Base-by-base conservation (phyloP, 1,140 invertebrate genomes). In the Drosophila kepulauana region DNA sequence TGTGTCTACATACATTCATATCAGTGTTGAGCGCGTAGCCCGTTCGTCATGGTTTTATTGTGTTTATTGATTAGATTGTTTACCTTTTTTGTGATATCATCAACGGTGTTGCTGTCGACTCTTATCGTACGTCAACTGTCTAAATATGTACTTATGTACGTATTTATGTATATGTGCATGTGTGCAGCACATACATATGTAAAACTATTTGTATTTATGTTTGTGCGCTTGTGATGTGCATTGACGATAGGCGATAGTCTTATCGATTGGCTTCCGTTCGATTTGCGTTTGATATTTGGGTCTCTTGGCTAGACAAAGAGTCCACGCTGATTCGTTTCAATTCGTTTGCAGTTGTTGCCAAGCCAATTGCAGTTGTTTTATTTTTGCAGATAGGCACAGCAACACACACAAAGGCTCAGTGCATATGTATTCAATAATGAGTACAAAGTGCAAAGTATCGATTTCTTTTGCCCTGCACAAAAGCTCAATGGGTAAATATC, bases 21-120 rank as follows among this genome's bases (percentile, higher is more conserved):
- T 62, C 30, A 33, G 30, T 67, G 35, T 45, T 62, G 77, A 67
- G 79, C 63, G 75, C 63, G 70, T 75, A 15, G 73, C 68, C 51
- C 62, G 71, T 70, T 88, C 84, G 84, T 88, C 77, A 78, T 68
- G 79, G 70, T 71, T 75, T 75, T 86, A 81, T 89, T 89, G 75
- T 89, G 85, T 89, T 84, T 88, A 89, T 88, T 89, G 84, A 88
- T 88, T 89, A 88, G 84, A 88, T 88, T 88, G 85, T 88, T 88
- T 89, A 88, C 84, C 81, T 88, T 89, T 89, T 81, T 78, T 79
- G 78, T 88, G 85, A 88, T 89, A 88, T 84, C 84, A 88, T 88
- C 84, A 49, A 43, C 66, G 48, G 67, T 77, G 67, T 74, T 73
- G 69, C 71, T 79, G 75, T 68, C 75, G 49, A 64, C 49, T 75